Conservation (phyloP, 92 coral and sea anemone species). For the Heteractis magnifica region DNA sequence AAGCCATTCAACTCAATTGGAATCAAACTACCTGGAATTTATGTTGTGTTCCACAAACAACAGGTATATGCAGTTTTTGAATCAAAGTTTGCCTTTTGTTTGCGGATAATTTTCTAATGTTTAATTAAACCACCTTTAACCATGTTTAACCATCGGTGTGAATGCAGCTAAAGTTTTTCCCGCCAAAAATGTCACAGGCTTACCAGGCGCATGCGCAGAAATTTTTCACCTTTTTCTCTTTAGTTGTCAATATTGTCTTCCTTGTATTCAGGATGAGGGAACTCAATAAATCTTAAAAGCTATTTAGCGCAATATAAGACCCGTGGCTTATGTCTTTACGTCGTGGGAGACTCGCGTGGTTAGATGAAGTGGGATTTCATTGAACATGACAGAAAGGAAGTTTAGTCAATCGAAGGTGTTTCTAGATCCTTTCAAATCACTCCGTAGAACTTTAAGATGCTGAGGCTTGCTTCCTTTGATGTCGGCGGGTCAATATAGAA, state of each 20-base stretch:
- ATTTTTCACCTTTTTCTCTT: background rate
- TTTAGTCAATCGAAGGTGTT: background rate
- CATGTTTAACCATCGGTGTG: no score
- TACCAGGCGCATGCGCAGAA: no score
- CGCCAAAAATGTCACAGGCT: no score
- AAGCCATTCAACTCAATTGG: no score
- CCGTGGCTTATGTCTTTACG: background rate
- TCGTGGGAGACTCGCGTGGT: background rate
- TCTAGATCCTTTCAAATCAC: background rate
- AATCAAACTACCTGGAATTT: no score
- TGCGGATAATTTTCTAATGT: no score
- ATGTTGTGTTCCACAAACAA: no score
- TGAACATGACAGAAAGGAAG: background rate
- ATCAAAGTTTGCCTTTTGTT: no score
- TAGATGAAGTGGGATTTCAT: background rate
- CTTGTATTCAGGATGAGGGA: background rate
- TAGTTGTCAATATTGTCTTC: background rate
- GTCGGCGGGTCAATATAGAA: background rate
- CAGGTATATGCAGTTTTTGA: no score
- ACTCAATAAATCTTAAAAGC: background rate
- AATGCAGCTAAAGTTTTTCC: no score
- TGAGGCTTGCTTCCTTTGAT: background rate
- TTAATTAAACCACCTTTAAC: no score
- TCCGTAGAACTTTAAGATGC: background rate
- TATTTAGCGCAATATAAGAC: background rate